Evolutionary conservation across 2,113 vertebrate genomes (phyloP).

Genomic region (Oncorhynchus kisutch): DNA sequence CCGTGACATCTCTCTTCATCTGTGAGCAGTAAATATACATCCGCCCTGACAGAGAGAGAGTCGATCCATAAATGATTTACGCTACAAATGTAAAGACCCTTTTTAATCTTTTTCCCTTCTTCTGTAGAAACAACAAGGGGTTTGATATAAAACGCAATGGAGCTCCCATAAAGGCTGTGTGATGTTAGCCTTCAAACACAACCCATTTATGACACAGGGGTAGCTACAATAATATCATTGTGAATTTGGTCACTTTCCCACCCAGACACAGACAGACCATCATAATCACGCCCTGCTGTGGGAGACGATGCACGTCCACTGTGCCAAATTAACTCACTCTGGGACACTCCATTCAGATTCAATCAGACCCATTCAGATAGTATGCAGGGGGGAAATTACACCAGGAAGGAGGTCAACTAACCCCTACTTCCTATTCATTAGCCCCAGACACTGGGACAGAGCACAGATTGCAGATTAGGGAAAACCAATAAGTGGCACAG

Average conservation of each 20-base stretch:
- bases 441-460: neutral
- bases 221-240: neutral
- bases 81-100: neutral
- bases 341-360: conserved; percentile 41
- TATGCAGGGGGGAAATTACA: conserved; percentile 31
- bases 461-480: neutral
- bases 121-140: neutral
- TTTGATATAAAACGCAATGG: conserved; percentile 8
- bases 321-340: conserved; percentile 38
- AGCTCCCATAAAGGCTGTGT: neutral
- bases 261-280: neutral
- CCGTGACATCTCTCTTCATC: conserved; percentile 31
- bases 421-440: conserved; percentile 8
- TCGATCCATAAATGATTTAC: conserved; percentile 35
- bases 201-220: neutral
- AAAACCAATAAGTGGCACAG: neutral
- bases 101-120: neutral
- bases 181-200: neutral
- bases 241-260: conserved; percentile 1
- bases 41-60: conserved; percentile 36
- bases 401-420: conserved; percentile 33
- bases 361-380: conserved; percentile 18
- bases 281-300: conserved; percentile 32
- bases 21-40: conserved; percentile 39
- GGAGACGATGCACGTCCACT: conserved; percentile 14